phyloP scores from a whole-genome alignment of 1,140 invertebrate species.

The Contarinia nasturtii region DNA sequence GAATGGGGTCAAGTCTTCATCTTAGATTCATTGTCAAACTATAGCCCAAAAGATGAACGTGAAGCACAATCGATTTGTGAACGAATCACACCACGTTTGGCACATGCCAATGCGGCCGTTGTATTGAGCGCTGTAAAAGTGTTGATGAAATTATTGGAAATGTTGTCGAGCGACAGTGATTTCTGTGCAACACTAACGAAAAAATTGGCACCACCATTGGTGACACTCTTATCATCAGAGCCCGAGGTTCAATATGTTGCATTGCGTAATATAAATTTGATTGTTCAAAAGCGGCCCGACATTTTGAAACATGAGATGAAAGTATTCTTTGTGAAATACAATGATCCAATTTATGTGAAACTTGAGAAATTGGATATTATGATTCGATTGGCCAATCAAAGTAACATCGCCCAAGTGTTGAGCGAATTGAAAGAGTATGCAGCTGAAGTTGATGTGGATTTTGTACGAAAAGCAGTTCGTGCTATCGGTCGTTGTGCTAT shows the following conservation, averaged over 20 bases:
- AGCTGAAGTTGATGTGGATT: slow-evolving; percentile 99
- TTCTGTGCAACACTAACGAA: slow-evolving; percentile 88
- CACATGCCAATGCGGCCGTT: slow-evolving; percentile 99
- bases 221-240: slow-evolving; percentile 93
- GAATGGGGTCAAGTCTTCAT: slow-evolving; percentile 99
- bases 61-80: slow-evolving; percentile 99
- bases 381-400: slow-evolving; percentile 94
- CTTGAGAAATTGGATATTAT: slow-evolving; percentile 99
- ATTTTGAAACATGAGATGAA: slow-evolving; percentile 99
- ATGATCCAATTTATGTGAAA: slow-evolving; percentile 99
- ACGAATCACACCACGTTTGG: slow-evolving; percentile 89
- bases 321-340: slow-evolving; percentile 99
- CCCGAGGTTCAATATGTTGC: slow-evolving; percentile 99
- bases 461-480: slow-evolving; percentile 93
- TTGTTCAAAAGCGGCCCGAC: slow-evolving; percentile 96
- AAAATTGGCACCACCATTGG: slow-evolving; percentile 95
- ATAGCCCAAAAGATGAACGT: slow-evolving; percentile 89
- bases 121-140: slow-evolving; percentile 95
- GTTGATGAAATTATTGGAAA: slow-evolving; percentile 95
- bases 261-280: slow-evolving; percentile 94
- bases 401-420: slow-evolving; percentile 95
- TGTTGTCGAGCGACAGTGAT: slow-evolving; percentile 82
- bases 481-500: slow-evolving; percentile 99
- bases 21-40: slow-evolving; percentile 92
- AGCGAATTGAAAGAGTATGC: slow-evolving; percentile 99